Conservation (phyloP, 1,140 invertebrate genomes). For the Bradysia coprophila region DNA sequence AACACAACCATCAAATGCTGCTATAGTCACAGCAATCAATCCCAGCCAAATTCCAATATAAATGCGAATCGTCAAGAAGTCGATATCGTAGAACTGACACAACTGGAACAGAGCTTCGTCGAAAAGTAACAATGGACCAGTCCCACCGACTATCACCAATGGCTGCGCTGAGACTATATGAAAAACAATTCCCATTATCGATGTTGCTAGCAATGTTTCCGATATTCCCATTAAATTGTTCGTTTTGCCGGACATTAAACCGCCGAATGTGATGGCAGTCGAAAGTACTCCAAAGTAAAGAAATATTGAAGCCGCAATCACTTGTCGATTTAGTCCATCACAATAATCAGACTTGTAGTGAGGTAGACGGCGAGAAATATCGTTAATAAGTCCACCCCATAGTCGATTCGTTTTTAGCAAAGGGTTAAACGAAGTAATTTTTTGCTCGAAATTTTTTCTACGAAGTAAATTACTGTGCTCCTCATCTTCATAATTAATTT, state of each 20-base stretch:
- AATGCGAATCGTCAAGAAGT: conserved; percentile 65
- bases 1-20: conserved; percentile 69
- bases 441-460: too few species aligned
- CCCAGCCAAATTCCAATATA: conserved; percentile 82
- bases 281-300: conserved; percentile 86
- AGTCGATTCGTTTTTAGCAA: neutral
- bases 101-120: conserved; percentile 77
- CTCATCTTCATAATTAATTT: too few species aligned
- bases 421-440: neutral
- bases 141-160: conserved; percentile 72
- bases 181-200: conserved; percentile 60
- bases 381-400: conserved; percentile 38
- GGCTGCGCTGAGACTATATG: conserved; percentile 69
- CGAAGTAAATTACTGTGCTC: too few species aligned
- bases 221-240: conserved; percentile 70
- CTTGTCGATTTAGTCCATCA: conserved; percentile 67
- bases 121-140: conserved; percentile 76
- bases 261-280: conserved; percentile 82
- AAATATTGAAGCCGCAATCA: conserved; percentile 69
- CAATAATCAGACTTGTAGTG: conserved; percentile 63
- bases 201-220: conserved; percentile 59
- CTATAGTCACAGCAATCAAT: conserved; percentile 56
- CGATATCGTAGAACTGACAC: conserved; percentile 47
- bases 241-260: conserved; percentile 79
- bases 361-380: conserved; percentile 69